A percentile compares a stretch with the other conserved stretches of the same genome.
Conservation (phyloP, 2,888 invertebrate species). For the Eupithecia vulgata region DNA sequence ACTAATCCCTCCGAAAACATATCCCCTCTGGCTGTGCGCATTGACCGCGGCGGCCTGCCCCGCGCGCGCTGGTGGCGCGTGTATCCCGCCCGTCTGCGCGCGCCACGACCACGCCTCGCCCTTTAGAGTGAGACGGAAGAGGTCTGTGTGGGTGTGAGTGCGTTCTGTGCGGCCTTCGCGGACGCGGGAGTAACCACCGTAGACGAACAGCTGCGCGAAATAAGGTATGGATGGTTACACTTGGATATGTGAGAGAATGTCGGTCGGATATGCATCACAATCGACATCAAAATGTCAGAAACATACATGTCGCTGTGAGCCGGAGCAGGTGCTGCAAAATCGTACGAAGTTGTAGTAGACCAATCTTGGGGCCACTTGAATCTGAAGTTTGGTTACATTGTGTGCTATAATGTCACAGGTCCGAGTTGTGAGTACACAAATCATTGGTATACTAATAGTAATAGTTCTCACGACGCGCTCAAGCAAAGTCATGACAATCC, state of each 20-base stretch:
- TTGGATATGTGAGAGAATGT: neutral
- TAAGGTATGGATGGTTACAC: neutral
- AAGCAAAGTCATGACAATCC: too few relatives aligned
- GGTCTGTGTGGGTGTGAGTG: slow-evolving; percentile 74
- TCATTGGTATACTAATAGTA: too few relatives aligned
- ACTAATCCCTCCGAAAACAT: slow-evolving; percentile 93
- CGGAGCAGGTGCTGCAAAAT: too few relatives aligned
- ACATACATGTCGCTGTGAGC: neutral
- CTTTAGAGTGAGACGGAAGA: slow-evolving; percentile 62
- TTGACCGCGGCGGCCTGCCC: slow-evolving; percentile 86
- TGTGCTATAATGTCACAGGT: too few relatives aligned
- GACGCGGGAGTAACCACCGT: slow-evolving; percentile 77
- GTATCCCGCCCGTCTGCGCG: slow-evolving; percentile 49
- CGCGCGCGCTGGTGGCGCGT: slow-evolving; percentile 89
- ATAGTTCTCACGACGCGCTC: too few relatives aligned
- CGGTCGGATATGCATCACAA: neutral
- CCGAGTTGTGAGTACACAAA: too few relatives aligned
- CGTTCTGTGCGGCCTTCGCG: slow-evolving; percentile 71
- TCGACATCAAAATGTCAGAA: neutral
- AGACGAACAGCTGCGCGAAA: slow-evolving; percentile 65
- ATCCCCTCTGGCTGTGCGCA: slow-evolving; percentile 86
- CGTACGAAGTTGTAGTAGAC: too few relatives aligned
- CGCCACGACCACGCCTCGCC: slow-evolving; percentile 63
- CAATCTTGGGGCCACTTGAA: too few relatives aligned
- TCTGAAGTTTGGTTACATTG: too few relatives aligned